A percentile compares a stretch with the other conserved stretches of the same genome.
These are phyloP conservation scores for Incurvaria masculella DNA, from an alignment of 2,888 invertebrate genomes.

Conservation along the genomic window DNA sequence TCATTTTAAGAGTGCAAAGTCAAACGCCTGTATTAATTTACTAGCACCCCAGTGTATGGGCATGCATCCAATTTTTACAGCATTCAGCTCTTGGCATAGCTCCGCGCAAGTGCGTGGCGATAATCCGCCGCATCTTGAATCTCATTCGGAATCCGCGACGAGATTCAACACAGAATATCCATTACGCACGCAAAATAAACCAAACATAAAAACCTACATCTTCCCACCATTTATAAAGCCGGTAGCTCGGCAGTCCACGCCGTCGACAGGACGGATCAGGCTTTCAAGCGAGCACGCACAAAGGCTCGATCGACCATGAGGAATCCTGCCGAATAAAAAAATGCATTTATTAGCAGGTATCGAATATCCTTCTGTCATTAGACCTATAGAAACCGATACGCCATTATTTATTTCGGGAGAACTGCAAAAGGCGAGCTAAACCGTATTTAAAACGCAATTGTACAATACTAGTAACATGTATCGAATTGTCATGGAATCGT, in stretches of 20 bases:
- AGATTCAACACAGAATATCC: neutral
- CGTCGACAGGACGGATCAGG: neutral
- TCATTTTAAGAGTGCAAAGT: no score
- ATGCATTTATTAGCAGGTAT: neutral
- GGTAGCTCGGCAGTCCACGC: neutral
- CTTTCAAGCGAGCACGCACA: neutral
- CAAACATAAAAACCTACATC: neutral
- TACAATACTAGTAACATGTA: constrained; percentile 21
- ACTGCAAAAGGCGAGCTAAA: constrained; percentile 31
- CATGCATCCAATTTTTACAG: neutral
- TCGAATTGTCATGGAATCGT: neutral
- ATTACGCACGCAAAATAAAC: neutral
- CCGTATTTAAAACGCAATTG: constrained; percentile 48
- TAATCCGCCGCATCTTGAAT: neutral
- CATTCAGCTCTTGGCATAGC: neutral
- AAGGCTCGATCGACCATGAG: neutral
- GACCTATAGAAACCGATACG: neutral
- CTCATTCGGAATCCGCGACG: neutral
- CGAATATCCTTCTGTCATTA: neutral
- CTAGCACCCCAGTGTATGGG: no score
- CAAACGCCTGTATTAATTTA: no score
- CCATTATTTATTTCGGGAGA: constrained; percentile 15
- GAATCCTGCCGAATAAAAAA: neutral
- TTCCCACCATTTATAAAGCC: no score
- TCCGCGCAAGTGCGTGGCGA: neutral